Evolutionary conservation across 2,888 invertebrate genomes (phyloP), one percentile per base, ranked within the genome.

Genomic region (Belgica antarctica): DNA sequence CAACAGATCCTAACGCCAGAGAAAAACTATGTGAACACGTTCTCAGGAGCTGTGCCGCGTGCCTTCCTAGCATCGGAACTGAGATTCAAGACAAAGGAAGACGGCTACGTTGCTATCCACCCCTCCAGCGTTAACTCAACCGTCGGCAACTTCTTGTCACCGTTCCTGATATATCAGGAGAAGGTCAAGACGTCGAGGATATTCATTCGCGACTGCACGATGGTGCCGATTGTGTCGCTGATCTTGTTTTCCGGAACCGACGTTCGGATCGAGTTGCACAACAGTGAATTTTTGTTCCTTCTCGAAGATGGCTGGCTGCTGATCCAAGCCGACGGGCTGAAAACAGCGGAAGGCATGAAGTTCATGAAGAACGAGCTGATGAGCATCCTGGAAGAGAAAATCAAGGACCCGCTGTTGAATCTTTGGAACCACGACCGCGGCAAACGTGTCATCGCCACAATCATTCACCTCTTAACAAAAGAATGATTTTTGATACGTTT

Each of bases 241-340:
- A 86, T 91, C 1, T 76, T 90, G 62, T 89, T 89, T 75, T 80
- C 85, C 76, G 90, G 91, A n/a, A 88, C 87, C 75, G 87, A 84
- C 75, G 80, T 92, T 15, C 83, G 86, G 19, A 87, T 92, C 70
- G 88, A 89, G 75, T 81, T 89, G 1, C 88, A 89, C 74, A 85
- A 86, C 73, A 90, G 89, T 0, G 85, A 85, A 7, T 90, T 89
- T 72, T 86, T 89, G 27, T 83, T 92, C 24, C 85, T 89, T 0
- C 77, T 92, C 27, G 91, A 89, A 78, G 88, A 88, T 74, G 90
- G 90, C 2, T 92, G 92, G 92, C 90, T 92, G 65, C 85, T 90
- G 80, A 86, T 92, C 74, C 87, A 88, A 78, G 89, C 89, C 0
- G 87, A 89, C 72, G 87, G 87, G 73, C 88, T 77, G 5, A 77